Evolutionary conservation across 2,797 vertebrate species (phyloP), one percentile per base, ranked within the genome.

Genomic region (Pachyuromys duprasi): DNA sequence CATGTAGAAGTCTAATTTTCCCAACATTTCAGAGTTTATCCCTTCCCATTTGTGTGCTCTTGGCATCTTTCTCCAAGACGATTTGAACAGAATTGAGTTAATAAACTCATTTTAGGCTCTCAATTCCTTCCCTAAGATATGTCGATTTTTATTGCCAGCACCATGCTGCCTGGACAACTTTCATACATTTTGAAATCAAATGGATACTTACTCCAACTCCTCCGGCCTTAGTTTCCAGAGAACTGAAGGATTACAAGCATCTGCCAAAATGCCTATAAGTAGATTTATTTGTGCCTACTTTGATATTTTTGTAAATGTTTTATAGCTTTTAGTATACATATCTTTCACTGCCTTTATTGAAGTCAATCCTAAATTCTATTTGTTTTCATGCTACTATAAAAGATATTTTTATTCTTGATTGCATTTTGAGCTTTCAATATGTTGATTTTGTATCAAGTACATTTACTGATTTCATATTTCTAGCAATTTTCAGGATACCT

Each of bases 351-450:
- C 26, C 20, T 63, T 72, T 36, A 67, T 53, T 72, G n/a, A 90
- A 94, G n/a, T 80, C 36, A 90, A 90, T 90, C 33, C 18, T 79
- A 78, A 78, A 42, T 81, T 75, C 31, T 53, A 53, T 28, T 92
- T 65, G 14, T 57, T 57, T 67, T 55, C 8, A 75, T 74, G 45
- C 22, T 53, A 79, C 36, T 36, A 12, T 55, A 15, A 86, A 72
- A 74, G 15, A 17, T 72, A 80, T n/a, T 42, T 86, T 55, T 80
- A 62, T 62, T 55, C 20, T 86, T 70, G 6, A 84, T 84, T 86
- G 69, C 69, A 65, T 63, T 86, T 70, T 63, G 11, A 86, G 42
- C 53, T 87, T 67, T 60, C 74, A 83, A n/a, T 76, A 69, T 42
- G 18, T 12, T 89, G 45, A 89, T 69, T 84, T 39, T 78, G 36